These are phyloP conservation scores for Planococcus citri DNA, from an alignment of 1,140 invertebrate genomes.

Conservation along the genomic window DNA sequence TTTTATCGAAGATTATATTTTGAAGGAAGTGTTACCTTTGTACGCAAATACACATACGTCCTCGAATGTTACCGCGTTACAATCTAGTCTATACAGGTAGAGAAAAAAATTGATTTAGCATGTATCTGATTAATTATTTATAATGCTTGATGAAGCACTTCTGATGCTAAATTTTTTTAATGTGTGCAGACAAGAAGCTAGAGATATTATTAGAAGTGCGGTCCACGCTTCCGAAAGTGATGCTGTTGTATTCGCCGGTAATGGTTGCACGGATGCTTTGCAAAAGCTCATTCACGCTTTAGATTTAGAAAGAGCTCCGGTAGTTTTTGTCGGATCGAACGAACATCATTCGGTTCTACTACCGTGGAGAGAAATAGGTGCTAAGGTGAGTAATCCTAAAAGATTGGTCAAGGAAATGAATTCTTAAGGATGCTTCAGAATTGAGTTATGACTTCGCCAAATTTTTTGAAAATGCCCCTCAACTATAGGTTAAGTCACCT, in stretches of 20 bases:
- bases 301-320: constrained; percentile 44
- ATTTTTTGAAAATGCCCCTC: too few species aligned
- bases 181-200: constrained; percentile 58
- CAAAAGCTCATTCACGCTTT: constrained; percentile 54
- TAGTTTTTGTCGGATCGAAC: constrained; percentile 70
- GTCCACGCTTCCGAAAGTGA: constrained; percentile 72
- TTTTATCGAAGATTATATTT: constrained; percentile 79
- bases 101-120: not conserved
- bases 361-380: constrained; percentile 68
- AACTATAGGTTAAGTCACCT: too few species aligned
- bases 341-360: constrained; percentile 74
- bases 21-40: constrained; percentile 64
- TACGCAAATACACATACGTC: constrained; percentile 79
- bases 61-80: constrained; percentile 68
- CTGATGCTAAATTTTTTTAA: too few species aligned
- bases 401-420: too few species aligned
- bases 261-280: constrained; percentile 57
- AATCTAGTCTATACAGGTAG: constrained; percentile 76
- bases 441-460: too few species aligned
- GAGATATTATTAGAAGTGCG: constrained; percentile 65
- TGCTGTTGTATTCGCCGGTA: constrained; percentile 65
- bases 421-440: too few species aligned
- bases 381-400: constrained; percentile 45
- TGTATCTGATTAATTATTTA: not conserved
- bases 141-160: too few species aligned